These are phyloP conservation scores for Lasioglossum malachurum DNA, from an alignment of 2,888 invertebrate genomes.

Conservation along the genomic window DNA sequence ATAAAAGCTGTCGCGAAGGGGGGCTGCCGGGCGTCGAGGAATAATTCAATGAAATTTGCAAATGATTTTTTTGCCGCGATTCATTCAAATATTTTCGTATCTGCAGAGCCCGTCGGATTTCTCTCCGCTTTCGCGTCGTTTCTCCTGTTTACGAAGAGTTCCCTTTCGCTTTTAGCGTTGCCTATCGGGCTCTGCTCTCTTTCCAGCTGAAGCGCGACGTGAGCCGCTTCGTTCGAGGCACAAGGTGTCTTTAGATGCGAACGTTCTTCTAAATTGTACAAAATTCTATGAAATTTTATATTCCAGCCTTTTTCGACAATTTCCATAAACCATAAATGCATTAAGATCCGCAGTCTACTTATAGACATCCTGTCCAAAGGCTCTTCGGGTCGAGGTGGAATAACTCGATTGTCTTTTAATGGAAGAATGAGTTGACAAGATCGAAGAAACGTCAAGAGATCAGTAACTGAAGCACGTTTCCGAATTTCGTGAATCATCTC, in stretches of 20 bases:
- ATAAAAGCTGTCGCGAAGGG: slow-evolving; percentile 32
- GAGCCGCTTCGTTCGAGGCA: slow-evolving; percentile 43
- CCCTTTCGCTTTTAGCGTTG: slow-evolving; percentile 39
- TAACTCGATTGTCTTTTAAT: no score
- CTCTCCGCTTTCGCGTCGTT: slow-evolving; percentile 30
- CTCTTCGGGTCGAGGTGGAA: no score
- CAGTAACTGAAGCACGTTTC: no score
- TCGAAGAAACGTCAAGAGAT: no score
- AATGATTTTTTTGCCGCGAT: slow-evolving; percentile 12
- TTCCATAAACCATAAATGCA: no score
- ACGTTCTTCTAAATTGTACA: no score
- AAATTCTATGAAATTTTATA: no score
- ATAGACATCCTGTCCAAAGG: no score
- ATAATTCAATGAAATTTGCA: slow-evolving; percentile 46
- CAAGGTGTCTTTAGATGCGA: neutral
- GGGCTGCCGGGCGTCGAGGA: neutral
- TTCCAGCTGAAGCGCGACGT: neutral
- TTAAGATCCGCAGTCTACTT: no score
- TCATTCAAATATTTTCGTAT: slow-evolving; percentile 35
- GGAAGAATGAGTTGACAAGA: no score
- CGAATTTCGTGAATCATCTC: no score
- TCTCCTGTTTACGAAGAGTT: slow-evolving; percentile 44
- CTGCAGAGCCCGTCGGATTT: slow-evolving; percentile 10
- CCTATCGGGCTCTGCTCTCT: neutral
- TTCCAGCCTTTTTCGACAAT: no score